These are phyloP conservation scores for Nanger granti DNA, from an alignment of 2,113 vertebrate genomes.

Conservation along the genomic window DNA sequence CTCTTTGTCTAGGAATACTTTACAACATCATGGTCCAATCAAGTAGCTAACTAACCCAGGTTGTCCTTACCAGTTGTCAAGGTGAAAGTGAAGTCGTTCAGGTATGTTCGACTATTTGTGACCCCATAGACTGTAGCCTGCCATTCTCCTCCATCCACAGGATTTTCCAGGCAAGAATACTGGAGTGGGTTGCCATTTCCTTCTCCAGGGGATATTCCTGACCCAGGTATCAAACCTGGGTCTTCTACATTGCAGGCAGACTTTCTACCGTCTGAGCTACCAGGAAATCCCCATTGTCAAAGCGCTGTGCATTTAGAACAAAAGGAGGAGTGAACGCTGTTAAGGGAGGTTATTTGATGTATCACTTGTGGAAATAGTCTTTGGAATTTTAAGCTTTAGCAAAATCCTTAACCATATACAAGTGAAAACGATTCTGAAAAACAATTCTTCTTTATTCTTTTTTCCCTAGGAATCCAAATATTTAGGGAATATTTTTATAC, in stretches of 20 bases:
- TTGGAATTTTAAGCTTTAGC: background rate
- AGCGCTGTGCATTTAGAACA: background rate
- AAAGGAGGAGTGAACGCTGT: background rate
- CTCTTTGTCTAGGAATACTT: background rate
- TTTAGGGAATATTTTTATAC: background rate
- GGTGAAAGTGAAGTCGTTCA: background rate
- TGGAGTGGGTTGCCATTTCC: background rate
- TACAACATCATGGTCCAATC: fast-evolving
- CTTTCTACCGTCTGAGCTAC: background rate
- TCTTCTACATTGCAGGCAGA: background rate
- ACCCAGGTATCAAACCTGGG: background rate
- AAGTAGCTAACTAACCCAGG: background rate
- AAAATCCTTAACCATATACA: background rate
- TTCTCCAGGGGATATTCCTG: background rate
- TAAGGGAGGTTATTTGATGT: background rate
- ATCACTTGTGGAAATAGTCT: background rate
- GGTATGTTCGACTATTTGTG: background rate
- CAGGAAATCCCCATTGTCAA: background rate
- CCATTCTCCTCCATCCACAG: background rate
- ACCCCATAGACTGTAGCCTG: background rate
- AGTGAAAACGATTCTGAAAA: background rate
- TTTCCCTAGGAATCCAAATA: background rate
- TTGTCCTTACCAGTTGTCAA: background rate
- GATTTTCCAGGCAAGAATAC: background rate
- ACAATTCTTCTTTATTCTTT: background rate